Base-by-base conservation (phyloP, 2,797 vertebrate species). In the Channallabes apus region DNA sequence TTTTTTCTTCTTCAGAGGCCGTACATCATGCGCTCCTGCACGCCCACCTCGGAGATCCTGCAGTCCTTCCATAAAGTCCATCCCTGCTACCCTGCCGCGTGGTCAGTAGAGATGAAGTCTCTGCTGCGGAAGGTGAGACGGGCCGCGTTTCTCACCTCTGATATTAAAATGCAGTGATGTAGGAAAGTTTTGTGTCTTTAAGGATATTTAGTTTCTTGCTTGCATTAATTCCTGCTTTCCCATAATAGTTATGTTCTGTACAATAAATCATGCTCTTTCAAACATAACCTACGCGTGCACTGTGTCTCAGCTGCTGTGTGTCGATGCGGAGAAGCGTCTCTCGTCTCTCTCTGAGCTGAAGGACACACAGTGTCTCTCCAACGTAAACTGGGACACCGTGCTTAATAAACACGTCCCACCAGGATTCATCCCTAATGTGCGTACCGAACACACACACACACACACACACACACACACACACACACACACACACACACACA, bases 341-440 rank as follows among this genome's bases (percentile, higher is more conserved):
- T 97, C 96, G 87, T 96, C 95, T 89, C 93, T 99, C 78, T 94
- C 94, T 0, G 96, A 98, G 86, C 90, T 99, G 67, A 97, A 98
- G 91, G 94, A 93, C 85, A 93, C 96, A 80, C 94, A 96, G 0
- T 97, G 95, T 69, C 94, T 99, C 93, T 96, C 94, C 41, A 94
- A 97, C 15, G 94, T 97, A 89, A 97, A 97, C 92, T 99, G 98
- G 98, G 96, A 98, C 17, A 94, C 96, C 2, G 97, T 98, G 85
- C 93, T 98, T 67, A 95, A 94, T 92, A 99, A 99, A 91, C 95
- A 95, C 90, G 91, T 97, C 76, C 86, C 92, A 65, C 97, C 98
- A 3, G 96, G 95, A 80, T 99, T 99, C 91, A 94, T 97, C 90
- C 98, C 98, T 86, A 96, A 95, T 8, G 98, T 97, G 92, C 96